These are phyloP conservation scores for Pseudomyrmex pallidus DNA, from an alignment of 1,140 invertebrate genomes.

Conservation along the genomic window DNA sequence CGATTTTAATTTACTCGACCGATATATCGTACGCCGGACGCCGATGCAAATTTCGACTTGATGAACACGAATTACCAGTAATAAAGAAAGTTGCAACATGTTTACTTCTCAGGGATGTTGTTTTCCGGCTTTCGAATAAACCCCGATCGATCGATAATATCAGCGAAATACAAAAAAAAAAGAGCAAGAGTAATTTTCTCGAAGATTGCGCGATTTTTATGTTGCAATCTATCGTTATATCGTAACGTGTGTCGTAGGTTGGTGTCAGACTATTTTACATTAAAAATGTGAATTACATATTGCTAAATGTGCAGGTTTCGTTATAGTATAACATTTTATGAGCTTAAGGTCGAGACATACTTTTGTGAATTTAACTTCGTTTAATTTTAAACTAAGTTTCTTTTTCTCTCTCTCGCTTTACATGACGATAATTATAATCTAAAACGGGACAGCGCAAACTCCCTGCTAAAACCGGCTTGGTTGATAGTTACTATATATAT, in stretches of 20 bases:
- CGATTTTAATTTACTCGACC: not conserved
- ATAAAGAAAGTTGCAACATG: conserved; percentile 22
- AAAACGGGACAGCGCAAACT: not conserved
- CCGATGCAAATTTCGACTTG: not conserved
- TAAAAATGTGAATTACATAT: not conserved
- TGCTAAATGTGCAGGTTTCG: not conserved
- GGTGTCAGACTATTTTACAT: not conserved
- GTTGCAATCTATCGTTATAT: too few relatives aligned
- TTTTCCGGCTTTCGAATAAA: not conserved
- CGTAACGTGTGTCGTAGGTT: too few relatives aligned
- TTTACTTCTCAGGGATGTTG: not conserved
- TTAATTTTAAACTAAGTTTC: not conserved
- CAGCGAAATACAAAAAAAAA: not conserved
- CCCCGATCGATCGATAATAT: not conserved
- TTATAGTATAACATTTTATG: not conserved
- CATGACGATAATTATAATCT: not conserved
- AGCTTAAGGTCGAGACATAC: not conserved
- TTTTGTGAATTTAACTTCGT: not conserved
- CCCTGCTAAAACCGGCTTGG: not conserved
- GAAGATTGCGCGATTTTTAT: conserved; percentile 4
- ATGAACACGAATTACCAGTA: not conserved
- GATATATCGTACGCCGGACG: not conserved
- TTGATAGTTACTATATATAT: not conserved
- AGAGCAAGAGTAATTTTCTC: not conserved
- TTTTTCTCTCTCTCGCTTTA: not conserved